phyloP scores from a whole-genome alignment of 1,140 invertebrate genomes.

The Bilobella aurantiaca region DNA sequence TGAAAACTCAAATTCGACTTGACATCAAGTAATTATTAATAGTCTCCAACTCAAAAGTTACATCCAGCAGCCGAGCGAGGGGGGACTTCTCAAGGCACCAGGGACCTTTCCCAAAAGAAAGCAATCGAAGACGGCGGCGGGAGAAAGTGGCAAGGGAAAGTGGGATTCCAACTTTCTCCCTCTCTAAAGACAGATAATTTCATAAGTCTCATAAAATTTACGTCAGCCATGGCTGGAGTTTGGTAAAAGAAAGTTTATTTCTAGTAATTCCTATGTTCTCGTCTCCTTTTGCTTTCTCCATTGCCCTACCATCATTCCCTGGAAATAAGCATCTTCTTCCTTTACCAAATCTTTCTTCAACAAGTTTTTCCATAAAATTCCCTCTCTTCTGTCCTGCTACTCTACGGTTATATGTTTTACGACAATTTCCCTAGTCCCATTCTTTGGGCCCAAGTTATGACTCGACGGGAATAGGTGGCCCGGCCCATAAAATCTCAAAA shows the following conservation, averaged over 20 bases:
- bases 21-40: conserved; percentile 3
- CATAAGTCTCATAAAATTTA: conserved; percentile 4
- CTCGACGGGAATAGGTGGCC: background rate
- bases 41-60: too few relatives aligned
- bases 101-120: background rate
- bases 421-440: background rate
- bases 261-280: background rate
- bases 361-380: conserved; percentile 7
- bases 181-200: background rate
- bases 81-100: background rate
- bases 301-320: background rate
- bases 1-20: background rate
- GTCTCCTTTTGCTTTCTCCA: background rate
- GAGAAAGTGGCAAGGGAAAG: background rate
- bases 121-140: background rate
- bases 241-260: background rate
- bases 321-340: conserved; percentile 1
- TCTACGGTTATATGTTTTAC: background rate
- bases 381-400: background rate
- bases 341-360: background rate
- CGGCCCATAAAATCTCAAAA: background rate
- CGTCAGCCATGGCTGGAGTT: background rate
- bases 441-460: background rate
- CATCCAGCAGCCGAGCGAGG: background rate
- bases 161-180: background rate